These are phyloP conservation scores for Potamarius usumacintae DNA, from an alignment of 2,113 vertebrate species.

Conservation along the genomic window DNA sequence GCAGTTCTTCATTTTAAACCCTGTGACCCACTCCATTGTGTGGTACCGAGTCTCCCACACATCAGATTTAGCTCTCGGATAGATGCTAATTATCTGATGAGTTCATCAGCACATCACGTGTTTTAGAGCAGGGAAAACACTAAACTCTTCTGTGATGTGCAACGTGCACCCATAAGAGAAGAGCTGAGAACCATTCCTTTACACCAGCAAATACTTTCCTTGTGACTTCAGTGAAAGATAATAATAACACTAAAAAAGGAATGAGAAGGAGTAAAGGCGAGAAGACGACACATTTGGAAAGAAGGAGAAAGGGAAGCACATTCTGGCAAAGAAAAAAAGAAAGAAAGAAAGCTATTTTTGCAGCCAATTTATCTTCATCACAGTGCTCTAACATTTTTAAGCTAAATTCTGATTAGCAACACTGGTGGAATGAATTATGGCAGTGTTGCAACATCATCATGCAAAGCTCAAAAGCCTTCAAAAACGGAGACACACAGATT, in stretches of 20 bases:
- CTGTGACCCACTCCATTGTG: neutral
- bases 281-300: neutral
- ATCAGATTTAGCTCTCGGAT: conserved; percentile 20
- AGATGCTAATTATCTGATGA: conserved; percentile 24
- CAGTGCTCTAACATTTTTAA: neutral
- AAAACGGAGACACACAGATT: neutral
- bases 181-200: neutral
- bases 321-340: neutral
- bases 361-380: neutral
- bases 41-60: conserved; percentile 1
- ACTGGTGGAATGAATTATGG: neutral
- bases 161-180: neutral
- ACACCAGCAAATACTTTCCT: conserved; percentile 11
- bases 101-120: neutral
- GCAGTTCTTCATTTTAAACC: neutral
- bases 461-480: neutral
- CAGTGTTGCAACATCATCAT: neutral
- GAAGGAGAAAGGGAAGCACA: neutral
- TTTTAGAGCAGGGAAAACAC: neutral
- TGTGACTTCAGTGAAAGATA: conserved; percentile 19
- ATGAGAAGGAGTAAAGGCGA: neutral
- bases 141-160: neutral
- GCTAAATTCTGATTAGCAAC: neutral
- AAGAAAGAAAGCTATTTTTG: neutral
- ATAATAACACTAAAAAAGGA: neutral